Evolutionary conservation across 2,888 invertebrate species (phyloP).

Genomic region (Rhagonycha fulva): DNA sequence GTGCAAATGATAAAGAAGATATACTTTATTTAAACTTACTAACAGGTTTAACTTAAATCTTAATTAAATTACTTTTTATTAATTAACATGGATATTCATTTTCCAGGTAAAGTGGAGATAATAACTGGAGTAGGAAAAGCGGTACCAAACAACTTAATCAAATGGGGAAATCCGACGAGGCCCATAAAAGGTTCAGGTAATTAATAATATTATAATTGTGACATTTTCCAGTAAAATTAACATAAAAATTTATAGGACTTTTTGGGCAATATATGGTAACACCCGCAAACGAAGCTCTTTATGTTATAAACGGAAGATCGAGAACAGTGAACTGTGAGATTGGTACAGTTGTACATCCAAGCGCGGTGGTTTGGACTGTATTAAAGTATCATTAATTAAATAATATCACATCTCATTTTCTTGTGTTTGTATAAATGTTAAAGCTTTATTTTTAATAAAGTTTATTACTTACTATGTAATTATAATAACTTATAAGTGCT

Average conservation of each 20-base stretch:
- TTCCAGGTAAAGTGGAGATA: slow-evolving; percentile 73
- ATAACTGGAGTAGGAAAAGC: slow-evolving; percentile 73
- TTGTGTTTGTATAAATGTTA: slow-evolving; percentile 26
- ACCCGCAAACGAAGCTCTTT: slow-evolving; percentile 70
- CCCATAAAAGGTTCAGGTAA: slow-evolving; percentile 66
- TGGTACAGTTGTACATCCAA: slow-evolving; percentile 68
- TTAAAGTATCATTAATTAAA: slow-evolving; percentile 59
- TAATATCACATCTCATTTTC: slow-evolving; percentile 8
- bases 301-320: slow-evolving; percentile 72
- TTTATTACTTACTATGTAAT: slow-evolving; percentile 8
- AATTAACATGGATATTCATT: neutral
- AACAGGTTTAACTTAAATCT: slow-evolving; percentile 56
- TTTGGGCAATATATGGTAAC: slow-evolving; percentile 76
- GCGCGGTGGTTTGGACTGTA: slow-evolving; percentile 68
- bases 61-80: neutral
- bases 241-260: slow-evolving; percentile 54
- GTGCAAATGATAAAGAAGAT: slow-evolving; percentile 72
- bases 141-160: slow-evolving; percentile 59
- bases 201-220: neutral
- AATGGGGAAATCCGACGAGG: slow-evolving; percentile 69
- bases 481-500: slow-evolving; percentile 22
- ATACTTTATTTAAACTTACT: slow-evolving; percentile 72
- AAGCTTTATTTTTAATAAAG: slow-evolving; percentile 24
- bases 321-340: slow-evolving; percentile 77
- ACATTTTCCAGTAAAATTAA: neutral